Evolutionary conservation across 2,113 vertebrate genomes (phyloP), one percentile per base, ranked within the genome.

Genomic region (Melanerpes formicivorus): DNA sequence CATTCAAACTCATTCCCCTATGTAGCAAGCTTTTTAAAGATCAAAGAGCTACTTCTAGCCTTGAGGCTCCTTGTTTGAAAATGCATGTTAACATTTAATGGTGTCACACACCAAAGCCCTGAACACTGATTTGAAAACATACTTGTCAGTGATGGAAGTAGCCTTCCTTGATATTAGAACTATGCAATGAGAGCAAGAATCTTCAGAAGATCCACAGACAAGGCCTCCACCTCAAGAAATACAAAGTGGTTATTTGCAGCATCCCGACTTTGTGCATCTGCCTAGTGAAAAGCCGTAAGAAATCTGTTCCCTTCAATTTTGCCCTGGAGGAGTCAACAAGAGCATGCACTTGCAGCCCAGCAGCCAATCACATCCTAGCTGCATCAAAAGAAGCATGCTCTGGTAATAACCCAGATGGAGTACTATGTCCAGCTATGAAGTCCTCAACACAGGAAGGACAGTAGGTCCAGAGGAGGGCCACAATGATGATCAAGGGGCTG

Each of bases 1-100:
- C 63, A 80, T 95, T 95, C 89, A 85, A 89, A 84, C 21, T 86
- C 79, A 69, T 55, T 94, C 42, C 72, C 59, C 48, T 65, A 8
- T 63, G 71, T 89, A 87, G 76, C 48, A 91, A 89, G 88, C 78
- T 90, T 95, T 96, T 95, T 85, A 93, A 95, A 96, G 89, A 95
- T 97, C 96, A 97, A 96, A 94, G 95, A 90, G 67, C 22, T 88
- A 77, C 70, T 75, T 91, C 72, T 55, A 95, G 92, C 90, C 95
- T 93, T 91, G 69, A 96, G 89, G 92, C 30, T 87, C 22, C 56
- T 89, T 62, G 66, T 84, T 81, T 90, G 90, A 92, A 96, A 97
- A 93, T 5, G 54, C 70, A 80, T 3, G 3, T 85, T 92, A 89
- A 81, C 75, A 72, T 94, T 95, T 91, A 96, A 93, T 72, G 67